Evolutionary conservation across 2,797 vertebrate genomes (phyloP).

Genomic region (Neoniphon sammara): DNA sequence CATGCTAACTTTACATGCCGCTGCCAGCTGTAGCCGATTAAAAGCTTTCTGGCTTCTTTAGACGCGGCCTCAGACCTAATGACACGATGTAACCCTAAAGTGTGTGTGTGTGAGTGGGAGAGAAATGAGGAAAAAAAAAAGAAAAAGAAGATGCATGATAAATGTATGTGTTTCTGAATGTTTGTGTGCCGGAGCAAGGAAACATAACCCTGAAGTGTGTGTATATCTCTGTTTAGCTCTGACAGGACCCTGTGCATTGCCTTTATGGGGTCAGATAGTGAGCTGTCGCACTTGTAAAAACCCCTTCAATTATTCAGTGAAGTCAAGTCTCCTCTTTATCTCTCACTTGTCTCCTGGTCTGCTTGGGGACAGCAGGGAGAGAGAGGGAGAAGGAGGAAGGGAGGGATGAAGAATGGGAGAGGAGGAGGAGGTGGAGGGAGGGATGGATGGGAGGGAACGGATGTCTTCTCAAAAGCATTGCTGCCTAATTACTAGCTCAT

Average conservation of each 20-base stretch:
- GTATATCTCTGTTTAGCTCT: slow-evolving; percentile 48
- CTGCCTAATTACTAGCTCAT: slow-evolving; percentile 82
- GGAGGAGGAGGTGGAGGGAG: slow-evolving; percentile 11
- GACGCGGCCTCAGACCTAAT: slow-evolving; percentile 33
- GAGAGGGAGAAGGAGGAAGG: slow-evolving; percentile 32
- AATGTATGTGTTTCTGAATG: not conserved
- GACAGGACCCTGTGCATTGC: slow-evolving; percentile 59
- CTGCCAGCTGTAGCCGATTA: slow-evolving; percentile 44
- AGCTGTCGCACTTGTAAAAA: slow-evolving; percentile 79
- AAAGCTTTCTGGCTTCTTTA: slow-evolving; percentile 43
- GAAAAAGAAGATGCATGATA: not conserved
- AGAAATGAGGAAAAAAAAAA: not conserved
- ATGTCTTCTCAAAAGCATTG: slow-evolving; percentile 76
- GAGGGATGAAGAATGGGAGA: slow-evolving; percentile 36
- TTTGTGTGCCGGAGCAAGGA: not conserved
- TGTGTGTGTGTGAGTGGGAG: slow-evolving; percentile 19
- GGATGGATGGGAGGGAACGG: slow-evolving; percentile 61
- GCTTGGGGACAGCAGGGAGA: slow-evolving; percentile 62
- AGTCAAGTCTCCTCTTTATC: slow-evolving; percentile 83
- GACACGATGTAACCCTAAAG: slow-evolving; percentile 36
- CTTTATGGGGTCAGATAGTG: slow-evolving; percentile 77
- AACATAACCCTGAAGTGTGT: not conserved
- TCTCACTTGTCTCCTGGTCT: slow-evolving; percentile 72
- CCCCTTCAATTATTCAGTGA: slow-evolving; percentile 81
- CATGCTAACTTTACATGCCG: slow-evolving; percentile 26